Evolutionary conservation across 2,888 invertebrate species (phyloP), one percentile per base, ranked within the genome.

Genomic region (Leucophenga montana): DNA sequence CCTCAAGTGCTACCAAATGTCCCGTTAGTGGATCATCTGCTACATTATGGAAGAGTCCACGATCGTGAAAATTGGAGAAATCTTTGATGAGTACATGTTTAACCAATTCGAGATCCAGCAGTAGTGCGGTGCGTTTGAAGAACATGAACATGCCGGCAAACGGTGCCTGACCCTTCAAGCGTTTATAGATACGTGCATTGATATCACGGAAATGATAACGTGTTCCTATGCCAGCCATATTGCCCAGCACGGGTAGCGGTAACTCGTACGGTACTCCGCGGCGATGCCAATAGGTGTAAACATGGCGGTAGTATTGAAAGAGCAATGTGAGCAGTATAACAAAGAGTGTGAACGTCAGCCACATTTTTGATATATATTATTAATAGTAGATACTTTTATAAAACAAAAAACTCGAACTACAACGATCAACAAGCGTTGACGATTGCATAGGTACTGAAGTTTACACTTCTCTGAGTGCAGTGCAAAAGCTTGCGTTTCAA

Each of bases 81-180:
- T 89, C 89, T 69, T 86, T 87, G 3, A 88, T 84, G 3, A 89
- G 67, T 14, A 89, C 68, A 20, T 77, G 72, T 68, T 87, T 87
- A 1, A 88, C 73, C 9, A 88, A 68, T 16, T 89, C 88, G 44
- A 88, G 77, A 50, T 87, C 85, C 0, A 80, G 31, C 1, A 82
- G 65, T 0, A 87, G 5, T 0, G 82, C 80, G 0, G 75, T 69
- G 0, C 75, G 78, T 1, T 65, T 77, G 0, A 84, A n/a, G 61
- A 86, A 84, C 44, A 81, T 39, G 64, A 77, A 87, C 39, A 80
- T 73, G 50, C 86, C 85, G 0, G 74, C 81, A 33, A 85, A 77
- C 0, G 81, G 78, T 0, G 75, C 67, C 9, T 65, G 68, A 0
- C 77, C 77, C 66, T 86, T 86, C n/a, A 82, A 82, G 16, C 75